These are phyloP conservation scores for Acholoe squamosa DNA, from an alignment of 2,888 invertebrate genomes.

Conservation along the genomic window DNA sequence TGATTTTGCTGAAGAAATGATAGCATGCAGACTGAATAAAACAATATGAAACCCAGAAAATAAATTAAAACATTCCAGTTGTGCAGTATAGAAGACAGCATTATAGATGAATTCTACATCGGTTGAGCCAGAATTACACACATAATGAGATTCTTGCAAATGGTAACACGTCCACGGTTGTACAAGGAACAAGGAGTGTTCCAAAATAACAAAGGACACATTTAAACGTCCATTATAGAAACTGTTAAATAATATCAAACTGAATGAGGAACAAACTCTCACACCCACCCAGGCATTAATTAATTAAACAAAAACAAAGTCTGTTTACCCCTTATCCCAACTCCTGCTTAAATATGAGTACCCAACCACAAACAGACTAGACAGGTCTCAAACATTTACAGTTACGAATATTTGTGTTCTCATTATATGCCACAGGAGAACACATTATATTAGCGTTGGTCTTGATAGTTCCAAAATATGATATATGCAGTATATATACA, in stretches of 20 bases:
- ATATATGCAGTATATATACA: constrained; percentile 41
- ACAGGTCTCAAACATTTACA: constrained; percentile 34
- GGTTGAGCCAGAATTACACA: constrained; percentile 39
- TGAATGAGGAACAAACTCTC: neutral
- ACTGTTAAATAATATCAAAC: neutral
- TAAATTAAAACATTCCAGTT: constrained; percentile 56
- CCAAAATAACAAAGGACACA: constrained; percentile 15
- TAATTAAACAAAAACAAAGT: neutral
- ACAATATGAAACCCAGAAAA: constrained; percentile 42
- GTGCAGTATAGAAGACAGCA: constrained; percentile 34
- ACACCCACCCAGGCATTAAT: neutral
- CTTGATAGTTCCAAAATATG: constrained; percentile 49
- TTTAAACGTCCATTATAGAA: neutral
- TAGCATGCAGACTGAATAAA: constrained; percentile 45
- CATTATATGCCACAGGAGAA: constrained; percentile 19
- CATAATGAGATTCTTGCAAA: constrained; percentile 38
- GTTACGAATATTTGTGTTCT: neutral
- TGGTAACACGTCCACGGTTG: neutral
- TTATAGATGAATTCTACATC: constrained; percentile 50
- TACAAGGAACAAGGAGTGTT: constrained; percentile 2
- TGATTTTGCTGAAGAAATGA: neutral
- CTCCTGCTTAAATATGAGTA: neutral
- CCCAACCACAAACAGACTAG: constrained; percentile 30
- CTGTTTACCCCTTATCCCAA: constrained; percentile 5
- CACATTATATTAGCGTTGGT: constrained; percentile 43